Base-by-base conservation (phyloP, 2,888 invertebrate species). In the Mythimna impura region DNA sequence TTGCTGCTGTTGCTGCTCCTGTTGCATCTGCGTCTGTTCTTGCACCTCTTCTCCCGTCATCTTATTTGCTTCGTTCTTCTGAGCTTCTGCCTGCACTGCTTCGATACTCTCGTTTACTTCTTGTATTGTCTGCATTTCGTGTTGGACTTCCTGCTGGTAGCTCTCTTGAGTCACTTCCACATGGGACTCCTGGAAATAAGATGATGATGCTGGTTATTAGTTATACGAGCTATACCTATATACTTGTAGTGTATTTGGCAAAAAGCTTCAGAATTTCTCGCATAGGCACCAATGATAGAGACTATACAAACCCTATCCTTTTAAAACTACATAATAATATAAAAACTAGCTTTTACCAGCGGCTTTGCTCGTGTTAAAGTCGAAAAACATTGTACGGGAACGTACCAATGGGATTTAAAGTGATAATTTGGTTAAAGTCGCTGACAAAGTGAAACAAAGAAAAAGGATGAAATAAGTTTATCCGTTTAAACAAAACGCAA, bases 21-120 rank as follows among this genome's bases (percentile, higher is more conserved):
- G 88, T 85, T 91, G 91, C 73, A 91, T 80, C 81, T 92, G 91
- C 69, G 64, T 74, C 43, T 84, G 84, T 25, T 83, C 76, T 25
- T 80, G 73, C 34, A 82, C 76, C 60, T 83, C 81, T 71, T 83
- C 85, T 40, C 72, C 72, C 20, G 47, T 78, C 52, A 74, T 65
- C 0, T 57, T 60, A 67, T 80, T 72, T 3, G 55, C 52, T 25
- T 60, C 58, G 2, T 54, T 72, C 25, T 78, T 52, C 43, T 83
- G 71, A 6, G 58, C 52, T 57, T 66, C 63, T 9, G 62, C 64
- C 20, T 81, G 82, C 0, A 43, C 64, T 2, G 61, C 71, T 54
- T 71, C 72, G 7, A 66, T 22, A 12, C 30, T 74, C 65, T 80
- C 72, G n/a, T 79, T 87, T 22, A n/a, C 72, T 77, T 79, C 70